phyloP scores from a whole-genome alignment of 2,888 invertebrate genomes.

The Gymnosoma rotundatum region DNA sequence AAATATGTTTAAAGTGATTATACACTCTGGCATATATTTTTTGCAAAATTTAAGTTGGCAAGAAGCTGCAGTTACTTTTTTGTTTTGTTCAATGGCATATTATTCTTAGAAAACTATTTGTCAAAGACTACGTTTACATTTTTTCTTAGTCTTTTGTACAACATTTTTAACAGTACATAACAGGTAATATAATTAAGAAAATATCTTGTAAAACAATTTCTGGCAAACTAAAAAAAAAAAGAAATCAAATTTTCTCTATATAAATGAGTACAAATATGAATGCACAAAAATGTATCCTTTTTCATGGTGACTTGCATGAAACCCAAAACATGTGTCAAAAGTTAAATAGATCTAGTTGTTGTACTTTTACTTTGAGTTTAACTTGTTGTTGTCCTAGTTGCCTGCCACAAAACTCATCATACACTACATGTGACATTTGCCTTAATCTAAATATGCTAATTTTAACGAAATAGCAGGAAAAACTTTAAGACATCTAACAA shows the following conservation, averaged over 20 bases:
- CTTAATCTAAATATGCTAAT: slow-evolving; percentile 73
- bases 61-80: background rate
- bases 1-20: background rate
- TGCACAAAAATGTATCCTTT: slow-evolving; percentile 41
- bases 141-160: slow-evolving; percentile 17
- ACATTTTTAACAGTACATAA: slow-evolving; percentile 37
- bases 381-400: slow-evolving; percentile 53
- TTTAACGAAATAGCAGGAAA: slow-evolving; percentile 68
- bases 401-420: slow-evolving; percentile 68
- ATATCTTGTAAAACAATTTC: slow-evolving; percentile 59
- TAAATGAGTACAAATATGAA: background rate
- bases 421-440: slow-evolving; percentile 69
- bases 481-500: slow-evolving; percentile 53
- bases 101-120: slow-evolving; percentile 57
- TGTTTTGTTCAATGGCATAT: background rate
- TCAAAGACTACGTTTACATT: slow-evolving; percentile 47
- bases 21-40: background rate
- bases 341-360: slow-evolving; percentile 68
- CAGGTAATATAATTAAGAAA: slow-evolving; percentile 64
- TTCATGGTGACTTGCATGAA: slow-evolving; percentile 31
- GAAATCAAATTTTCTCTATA: background rate
- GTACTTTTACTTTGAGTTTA: slow-evolving; percentile 34
- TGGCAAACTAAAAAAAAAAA: slow-evolving; percentile 31
- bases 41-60: background rate
- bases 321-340: slow-evolving; percentile 67